phyloP scores from a whole-genome alignment of 2,797 vertebrate species.

The Rhynchonycteris naso region DNA sequence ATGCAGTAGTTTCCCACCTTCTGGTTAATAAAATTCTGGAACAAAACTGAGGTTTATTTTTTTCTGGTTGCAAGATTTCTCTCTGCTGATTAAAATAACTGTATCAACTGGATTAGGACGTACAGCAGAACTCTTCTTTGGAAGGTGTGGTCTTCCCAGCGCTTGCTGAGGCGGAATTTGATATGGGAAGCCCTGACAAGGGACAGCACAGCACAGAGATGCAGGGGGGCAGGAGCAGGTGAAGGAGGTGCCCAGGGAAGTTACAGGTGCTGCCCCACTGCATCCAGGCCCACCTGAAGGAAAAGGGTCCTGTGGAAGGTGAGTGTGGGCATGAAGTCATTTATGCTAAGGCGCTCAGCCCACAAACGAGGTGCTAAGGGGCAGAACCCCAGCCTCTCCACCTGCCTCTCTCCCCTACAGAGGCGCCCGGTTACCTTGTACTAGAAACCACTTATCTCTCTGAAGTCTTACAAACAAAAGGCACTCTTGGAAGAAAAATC shows the following conservation, averaged over 20 bases:
- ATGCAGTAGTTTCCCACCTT: not conserved
- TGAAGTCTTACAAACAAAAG: conserved; percentile 67
- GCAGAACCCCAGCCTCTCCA: not conserved
- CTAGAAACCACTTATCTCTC: not conserved
- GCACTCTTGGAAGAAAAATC: conserved; percentile 27
- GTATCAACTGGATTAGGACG: not conserved
- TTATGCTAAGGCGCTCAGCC: not conserved
- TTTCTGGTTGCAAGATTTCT: not conserved
- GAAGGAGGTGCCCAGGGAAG: not conserved
- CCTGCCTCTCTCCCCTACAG: not conserved
- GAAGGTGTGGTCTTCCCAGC: not conserved
- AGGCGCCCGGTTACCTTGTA: not conserved
- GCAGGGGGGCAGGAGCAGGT: rapidly evolving
- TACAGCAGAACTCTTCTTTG: not conserved
- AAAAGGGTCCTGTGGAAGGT: not conserved
- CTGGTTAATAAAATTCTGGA: not conserved
- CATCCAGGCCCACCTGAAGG: not conserved
- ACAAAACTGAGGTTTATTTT: not conserved
- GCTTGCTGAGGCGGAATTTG: not conserved
- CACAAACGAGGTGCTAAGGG: not conserved
- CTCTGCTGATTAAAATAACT: not conserved
- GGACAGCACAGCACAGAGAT: not conserved
- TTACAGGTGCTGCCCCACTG: rapidly evolving
- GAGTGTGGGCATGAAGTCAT: not conserved
- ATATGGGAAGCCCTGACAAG: not conserved